Conservation (phyloP, 2,113 vertebrate genomes). For the Raja brachyura region DNA sequence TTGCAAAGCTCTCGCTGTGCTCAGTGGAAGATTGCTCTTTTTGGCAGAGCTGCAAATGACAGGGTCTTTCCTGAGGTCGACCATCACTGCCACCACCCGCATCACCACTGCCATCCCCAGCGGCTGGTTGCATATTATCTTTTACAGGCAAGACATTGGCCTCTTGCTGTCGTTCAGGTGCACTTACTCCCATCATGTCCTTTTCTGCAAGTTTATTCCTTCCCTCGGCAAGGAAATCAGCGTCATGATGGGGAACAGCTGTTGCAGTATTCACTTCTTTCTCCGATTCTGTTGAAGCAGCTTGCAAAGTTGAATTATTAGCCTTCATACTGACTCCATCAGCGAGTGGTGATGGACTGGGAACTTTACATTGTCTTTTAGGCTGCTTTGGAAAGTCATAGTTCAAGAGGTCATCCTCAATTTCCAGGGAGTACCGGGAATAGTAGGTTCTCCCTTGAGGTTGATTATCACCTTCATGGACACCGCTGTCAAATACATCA, state of each 20-base stretch:
- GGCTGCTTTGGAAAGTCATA: constrained; percentile 44
- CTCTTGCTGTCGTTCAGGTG: constrained; percentile 30
- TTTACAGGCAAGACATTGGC: constrained; percentile 35
- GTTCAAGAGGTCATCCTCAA: constrained; percentile 46
- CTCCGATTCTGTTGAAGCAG: constrained; percentile 35
- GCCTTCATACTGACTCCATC: constrained; percentile 40
- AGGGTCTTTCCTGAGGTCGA: constrained; percentile 81
- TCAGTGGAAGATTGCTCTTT: constrained; percentile 59
- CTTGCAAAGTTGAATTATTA: constrained; percentile 42
- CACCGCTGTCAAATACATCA: constrained; percentile 76
- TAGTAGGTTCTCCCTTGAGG: constrained; percentile 46
- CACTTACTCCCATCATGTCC: constrained; percentile 11
- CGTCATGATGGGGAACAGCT: not conserved
- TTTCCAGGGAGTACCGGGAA: constrained; percentile 48
- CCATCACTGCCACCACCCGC: constrained; percentile 47
- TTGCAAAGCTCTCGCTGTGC: constrained; percentile 60
- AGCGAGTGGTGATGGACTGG: constrained; percentile 41
- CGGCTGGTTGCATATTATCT: constrained; percentile 43
- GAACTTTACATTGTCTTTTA: constrained; percentile 39
- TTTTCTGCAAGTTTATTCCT: not conserved
- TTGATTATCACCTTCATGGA: constrained; percentile 45
- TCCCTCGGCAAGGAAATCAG: not conserved
- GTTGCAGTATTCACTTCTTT: not conserved
- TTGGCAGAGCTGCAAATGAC: constrained; percentile 81
- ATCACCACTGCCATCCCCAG: constrained; percentile 58